phyloP scores from a whole-genome alignment of 1,140 invertebrate genomes.

The Cyrtorhinus lividipennis region DNA sequence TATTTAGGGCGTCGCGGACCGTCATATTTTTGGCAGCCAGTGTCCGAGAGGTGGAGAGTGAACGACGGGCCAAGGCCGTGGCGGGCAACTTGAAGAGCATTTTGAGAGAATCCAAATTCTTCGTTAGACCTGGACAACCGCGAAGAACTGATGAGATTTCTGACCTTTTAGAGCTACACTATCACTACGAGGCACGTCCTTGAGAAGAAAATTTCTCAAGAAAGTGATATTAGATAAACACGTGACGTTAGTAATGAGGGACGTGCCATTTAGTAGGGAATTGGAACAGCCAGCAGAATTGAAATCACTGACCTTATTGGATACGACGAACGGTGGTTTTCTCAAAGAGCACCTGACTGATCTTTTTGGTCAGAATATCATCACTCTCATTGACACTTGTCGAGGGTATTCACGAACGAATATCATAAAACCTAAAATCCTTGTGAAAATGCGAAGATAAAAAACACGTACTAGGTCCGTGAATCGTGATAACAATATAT shows the following conservation, averaged over 20 bases:
- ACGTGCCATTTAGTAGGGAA: neutral
- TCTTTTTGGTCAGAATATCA: too few relatives aligned
- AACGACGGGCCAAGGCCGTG: neutral
- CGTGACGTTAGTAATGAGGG: neutral
- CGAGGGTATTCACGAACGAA: too few relatives aligned
- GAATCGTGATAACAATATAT: neutral
- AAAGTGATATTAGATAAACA: neutral
- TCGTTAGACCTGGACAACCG: neutral
- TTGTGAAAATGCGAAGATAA: too few relatives aligned
- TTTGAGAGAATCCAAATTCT: neutral
- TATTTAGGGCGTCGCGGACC: slow-evolving; percentile 92
- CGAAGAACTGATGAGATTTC: neutral
- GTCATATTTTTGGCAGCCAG: slow-evolving; percentile 47
- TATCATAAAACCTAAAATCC: too few relatives aligned
- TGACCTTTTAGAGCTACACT: too few relatives aligned
- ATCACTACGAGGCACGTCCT: neutral
- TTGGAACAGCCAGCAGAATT: neutral
- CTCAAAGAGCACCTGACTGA: too few relatives aligned
- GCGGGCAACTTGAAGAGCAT: neutral
- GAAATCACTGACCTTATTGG: neutral
- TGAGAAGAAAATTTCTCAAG: neutral
- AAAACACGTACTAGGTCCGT: too few relatives aligned
- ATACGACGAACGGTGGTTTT: too few relatives aligned
- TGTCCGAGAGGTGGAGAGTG: neutral
- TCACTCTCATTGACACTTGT: too few relatives aligned